Conservation (phyloP, 1,140 invertebrate species). For the Harpegnathos saltator region DNA sequence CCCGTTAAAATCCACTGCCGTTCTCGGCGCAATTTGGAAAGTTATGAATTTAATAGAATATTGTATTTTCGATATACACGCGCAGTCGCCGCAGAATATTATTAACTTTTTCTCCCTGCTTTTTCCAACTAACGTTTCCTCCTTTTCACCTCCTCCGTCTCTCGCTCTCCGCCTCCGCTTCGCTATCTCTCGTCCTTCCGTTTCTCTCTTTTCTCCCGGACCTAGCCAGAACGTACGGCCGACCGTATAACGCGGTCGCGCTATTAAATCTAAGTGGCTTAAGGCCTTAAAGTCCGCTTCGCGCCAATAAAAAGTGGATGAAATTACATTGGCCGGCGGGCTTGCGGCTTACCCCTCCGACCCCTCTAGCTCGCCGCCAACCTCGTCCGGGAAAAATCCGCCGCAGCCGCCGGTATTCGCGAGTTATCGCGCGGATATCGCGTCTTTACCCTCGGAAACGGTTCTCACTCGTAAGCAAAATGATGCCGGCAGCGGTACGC, state of each 20-base stretch:
- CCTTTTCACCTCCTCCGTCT: background rate
- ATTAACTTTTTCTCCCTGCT: conserved; percentile 3
- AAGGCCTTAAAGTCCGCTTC: conserved; percentile 81
- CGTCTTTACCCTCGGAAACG: conserved; percentile 35
- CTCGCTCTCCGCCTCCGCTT: background rate
- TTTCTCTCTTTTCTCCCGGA: conserved; percentile 37
- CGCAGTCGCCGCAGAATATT: conserved; percentile 22
- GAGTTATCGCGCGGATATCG: conserved; percentile 52
- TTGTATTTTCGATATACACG: background rate
- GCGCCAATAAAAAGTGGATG: conserved; percentile 82
- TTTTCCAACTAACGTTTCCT: conserved; percentile 28
- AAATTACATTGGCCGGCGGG: conserved; percentile 80
- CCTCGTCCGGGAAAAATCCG: conserved; percentile 24
- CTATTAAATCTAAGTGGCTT: conserved; percentile 85
- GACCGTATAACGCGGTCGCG: conserved; percentile 75
- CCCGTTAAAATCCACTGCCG: no score
- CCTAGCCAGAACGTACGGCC: conserved; percentile 58
- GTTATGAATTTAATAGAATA: background rate
- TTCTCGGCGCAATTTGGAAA: no score
- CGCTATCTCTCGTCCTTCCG: conserved; percentile 21
- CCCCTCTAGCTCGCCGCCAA: background rate
- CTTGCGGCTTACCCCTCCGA: conserved; percentile 51
- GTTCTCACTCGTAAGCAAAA: conserved; percentile 57
- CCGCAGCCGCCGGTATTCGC: conserved; percentile 21
- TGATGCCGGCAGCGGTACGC: conserved; percentile 18